Evolutionary conservation across 2,888 invertebrate species (phyloP).

Genomic region (Xanthia togata): DNA sequence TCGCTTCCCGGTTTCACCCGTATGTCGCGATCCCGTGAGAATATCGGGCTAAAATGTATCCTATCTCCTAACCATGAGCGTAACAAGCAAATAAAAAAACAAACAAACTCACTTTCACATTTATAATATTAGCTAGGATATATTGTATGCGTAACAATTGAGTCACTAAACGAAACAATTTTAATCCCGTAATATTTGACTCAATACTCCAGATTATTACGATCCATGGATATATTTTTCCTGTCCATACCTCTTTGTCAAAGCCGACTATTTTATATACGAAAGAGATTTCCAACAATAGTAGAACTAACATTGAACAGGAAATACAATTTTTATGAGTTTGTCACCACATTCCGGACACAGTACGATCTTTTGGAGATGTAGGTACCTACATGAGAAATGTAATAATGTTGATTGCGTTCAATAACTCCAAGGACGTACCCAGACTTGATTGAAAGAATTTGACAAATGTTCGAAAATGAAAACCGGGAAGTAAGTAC

Average conservation of each 20-base stretch:
- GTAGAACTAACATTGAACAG: conserved; percentile 17
- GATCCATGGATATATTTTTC: not conserved
- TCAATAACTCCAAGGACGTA: conserved; percentile 59
- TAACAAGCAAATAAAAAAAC: too few relatives aligned
- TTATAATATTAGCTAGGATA: too few relatives aligned
- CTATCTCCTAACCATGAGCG: too few relatives aligned
- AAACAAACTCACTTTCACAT: too few relatives aligned
- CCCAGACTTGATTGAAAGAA: conserved; percentile 56
- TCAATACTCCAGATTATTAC: not conserved
- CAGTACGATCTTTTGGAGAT: conserved; percentile 27
- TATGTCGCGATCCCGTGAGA: too few relatives aligned
- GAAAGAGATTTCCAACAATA: conserved; percentile 28
- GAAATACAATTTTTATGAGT: conserved; percentile 35
- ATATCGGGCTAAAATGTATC: too few relatives aligned
- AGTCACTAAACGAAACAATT: not conserved
- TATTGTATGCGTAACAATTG: not conserved
- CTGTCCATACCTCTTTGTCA: conserved; percentile 16
- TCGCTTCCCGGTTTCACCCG: too few relatives aligned
- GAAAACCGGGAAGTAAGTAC: conserved; percentile 37
- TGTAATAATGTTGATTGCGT: conserved; percentile 56
- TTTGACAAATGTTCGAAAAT: conserved; percentile 44
- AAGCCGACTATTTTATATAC: conserved; percentile 11
- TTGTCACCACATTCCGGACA: conserved; percentile 37
- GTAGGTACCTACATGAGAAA: conserved; percentile 42
- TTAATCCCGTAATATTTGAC: not conserved